Base-by-base conservation (phyloP, 2,888 invertebrate species). In the Apeira syringaria region DNA sequence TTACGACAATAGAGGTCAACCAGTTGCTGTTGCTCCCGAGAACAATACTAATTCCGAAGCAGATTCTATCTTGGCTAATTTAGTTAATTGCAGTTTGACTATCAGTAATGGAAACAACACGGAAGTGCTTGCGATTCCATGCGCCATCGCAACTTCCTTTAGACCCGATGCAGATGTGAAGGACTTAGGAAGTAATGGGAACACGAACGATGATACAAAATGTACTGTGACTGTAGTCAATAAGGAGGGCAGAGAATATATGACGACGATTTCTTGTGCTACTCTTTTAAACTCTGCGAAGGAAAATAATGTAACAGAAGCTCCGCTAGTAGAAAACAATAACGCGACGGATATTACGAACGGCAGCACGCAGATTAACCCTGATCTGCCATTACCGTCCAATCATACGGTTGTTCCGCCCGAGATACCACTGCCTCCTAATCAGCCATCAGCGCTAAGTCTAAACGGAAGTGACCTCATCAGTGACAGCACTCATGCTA, bases 141-240 rank as follows among this genome's bases (percentile, higher is more conserved):
- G 90, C 62, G 77, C 89, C 11, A 90, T 90, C 10, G 90, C 90
- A 30, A 86, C 90, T 12, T 90, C 90, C 1, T 90, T 90, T 57
- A 76, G 82, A 4, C 89, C 89, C 3, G 82, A 90, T 17, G 80
- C 87, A 26, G 77, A 86, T 47, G 72, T 86, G 3, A 85, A 88
- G 58, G 76, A 81, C 24, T 55, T 69, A 5, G 64, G 68, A 39
- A 53, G 58, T 27, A 64, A 61, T 25, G 66, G 74, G 24, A 73
- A 71, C 40, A 51, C 68, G 17, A 61, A 66, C 3, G 84, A 87
- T 50, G 79, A 69, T 30, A 88, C 89, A 1, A 87, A 87, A 64
- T 91, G 90, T 58, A 89, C 71, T 1, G 74, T 91, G 11, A 81
- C 85, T 6, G 80, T 91, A 13, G 57, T 88, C 8, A 87, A 79